phyloP scores from a whole-genome alignment of 2,888 invertebrate species.

The Acronicta leporina region DNA sequence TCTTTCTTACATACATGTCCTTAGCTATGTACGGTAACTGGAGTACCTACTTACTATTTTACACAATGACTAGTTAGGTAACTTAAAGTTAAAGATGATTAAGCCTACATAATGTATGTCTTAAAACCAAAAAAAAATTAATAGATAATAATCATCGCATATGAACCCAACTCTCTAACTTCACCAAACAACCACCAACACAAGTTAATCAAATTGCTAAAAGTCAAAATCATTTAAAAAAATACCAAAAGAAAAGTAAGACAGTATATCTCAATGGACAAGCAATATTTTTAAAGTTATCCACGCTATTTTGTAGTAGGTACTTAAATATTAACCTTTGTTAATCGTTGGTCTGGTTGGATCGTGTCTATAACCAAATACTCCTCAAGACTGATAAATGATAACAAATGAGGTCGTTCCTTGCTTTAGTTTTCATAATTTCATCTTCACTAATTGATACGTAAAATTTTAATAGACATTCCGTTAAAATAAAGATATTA shows the following conservation, averaged over 20 bases:
- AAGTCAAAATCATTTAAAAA: too few species aligned
- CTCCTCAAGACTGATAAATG: constrained; percentile 15
- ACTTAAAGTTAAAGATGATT: too few species aligned
- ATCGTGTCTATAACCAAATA: constrained; percentile 15
- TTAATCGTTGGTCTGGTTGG: constrained; percentile 12
- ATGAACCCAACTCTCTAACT: too few species aligned
- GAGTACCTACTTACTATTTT: too few species aligned
- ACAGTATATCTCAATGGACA: neutral
- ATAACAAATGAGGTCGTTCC: constrained; percentile 49
- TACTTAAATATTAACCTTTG: too few species aligned
- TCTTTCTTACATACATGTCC: neutral
- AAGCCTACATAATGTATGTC: too few species aligned
- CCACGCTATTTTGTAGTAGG: neutral
- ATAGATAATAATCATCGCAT: too few species aligned
- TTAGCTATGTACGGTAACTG: neutral
- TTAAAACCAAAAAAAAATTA: too few species aligned
- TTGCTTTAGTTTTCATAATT: constrained; percentile 29
- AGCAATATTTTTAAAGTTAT: neutral
- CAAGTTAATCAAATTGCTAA: too few species aligned
- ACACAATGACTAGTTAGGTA: too few species aligned
- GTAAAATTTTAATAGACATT: neutral
- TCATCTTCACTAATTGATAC: neutral
- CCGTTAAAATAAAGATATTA: neutral
- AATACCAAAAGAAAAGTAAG: neutral
- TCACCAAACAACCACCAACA: too few species aligned